phyloP scores from a whole-genome alignment of 2,797 vertebrate species.

The Fistularia tabacaria region DNA sequence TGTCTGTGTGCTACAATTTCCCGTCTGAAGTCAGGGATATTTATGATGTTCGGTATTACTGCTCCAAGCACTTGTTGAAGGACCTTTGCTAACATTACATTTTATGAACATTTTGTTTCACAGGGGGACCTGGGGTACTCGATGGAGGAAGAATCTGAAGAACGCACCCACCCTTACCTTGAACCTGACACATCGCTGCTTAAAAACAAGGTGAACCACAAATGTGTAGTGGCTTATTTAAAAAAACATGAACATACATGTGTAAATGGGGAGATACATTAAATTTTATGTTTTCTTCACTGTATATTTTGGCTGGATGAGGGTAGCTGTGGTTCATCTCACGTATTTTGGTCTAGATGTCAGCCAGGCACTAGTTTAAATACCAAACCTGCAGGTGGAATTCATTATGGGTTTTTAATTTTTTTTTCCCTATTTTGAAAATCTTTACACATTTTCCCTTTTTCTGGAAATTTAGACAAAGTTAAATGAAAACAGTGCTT shows the following conservation, averaged over 20 bases:
- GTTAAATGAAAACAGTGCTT: constrained; percentile 58
- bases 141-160: constrained; percentile 75
- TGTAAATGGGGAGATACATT: constrained; percentile 37
- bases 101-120: constrained; percentile 85
- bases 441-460: constrained; percentile 55
- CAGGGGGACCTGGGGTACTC: constrained; percentile 84
- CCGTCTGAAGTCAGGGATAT: neutral
- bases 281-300: constrained; percentile 47
- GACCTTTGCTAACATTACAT: constrained; percentile 77
- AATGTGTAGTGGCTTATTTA: constrained; percentile 94
- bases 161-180: constrained; percentile 65
- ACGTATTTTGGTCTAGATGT: constrained; percentile 51
- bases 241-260: constrained; percentile 56
- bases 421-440: constrained; percentile 47
- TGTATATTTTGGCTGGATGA: constrained; percentile 40
- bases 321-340: constrained; percentile 69
- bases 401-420: constrained; percentile 42
- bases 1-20: no score
- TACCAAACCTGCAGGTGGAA: constrained; percentile 54
- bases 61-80: constrained; percentile 17
- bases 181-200: constrained; percentile 88
- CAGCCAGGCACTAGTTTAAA: constrained; percentile 47
- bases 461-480: constrained; percentile 71
- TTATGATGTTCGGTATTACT: constrained; percentile 1
- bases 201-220: constrained; percentile 99